Percentiles rank a stretch among this genome's conserved stretches.
phyloP scores from a whole-genome alignment of 2,888 invertebrate species.

The Apeira syringaria region DNA sequence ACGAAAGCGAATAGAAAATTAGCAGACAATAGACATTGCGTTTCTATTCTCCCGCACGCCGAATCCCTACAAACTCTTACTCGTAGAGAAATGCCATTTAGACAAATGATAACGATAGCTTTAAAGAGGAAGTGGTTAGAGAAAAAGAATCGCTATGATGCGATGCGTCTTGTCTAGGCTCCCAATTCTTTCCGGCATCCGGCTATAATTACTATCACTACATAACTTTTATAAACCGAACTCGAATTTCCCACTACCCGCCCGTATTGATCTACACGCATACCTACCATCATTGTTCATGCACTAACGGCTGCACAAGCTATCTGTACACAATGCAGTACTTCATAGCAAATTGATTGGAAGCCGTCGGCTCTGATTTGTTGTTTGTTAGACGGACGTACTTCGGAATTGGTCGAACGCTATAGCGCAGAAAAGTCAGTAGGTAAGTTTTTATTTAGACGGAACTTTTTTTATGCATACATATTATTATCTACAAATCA shows the following conservation, averaged over 20 bases:
- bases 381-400: conserved; percentile 16
- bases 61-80: no score
- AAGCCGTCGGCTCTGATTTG: conserved; percentile 19
- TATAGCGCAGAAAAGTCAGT: background rate
- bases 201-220: background rate
- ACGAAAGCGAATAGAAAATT: no score
- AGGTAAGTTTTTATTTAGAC: no score
- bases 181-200: background rate
- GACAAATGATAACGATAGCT: no score
- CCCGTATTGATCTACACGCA: conserved; percentile 23
- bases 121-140: no score
- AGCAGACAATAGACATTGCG: no score
- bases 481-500: no score
- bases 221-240: conserved; percentile 1
- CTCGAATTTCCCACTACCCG: conserved; percentile 8
- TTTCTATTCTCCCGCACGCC: no score
- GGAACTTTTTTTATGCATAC: no score
- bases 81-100: no score
- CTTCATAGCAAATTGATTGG: conserved; percentile 22
- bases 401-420: background rate
- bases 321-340: conserved; percentile 14
- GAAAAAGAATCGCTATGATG: no score
- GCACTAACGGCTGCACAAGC: conserved; percentile 10
- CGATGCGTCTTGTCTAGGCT: no score
- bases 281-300: conserved; percentile 10